phyloP scores from a whole-genome alignment of 30 jellyfish, hydroid and myxozoan species.

The Mastigias papua region DNA sequence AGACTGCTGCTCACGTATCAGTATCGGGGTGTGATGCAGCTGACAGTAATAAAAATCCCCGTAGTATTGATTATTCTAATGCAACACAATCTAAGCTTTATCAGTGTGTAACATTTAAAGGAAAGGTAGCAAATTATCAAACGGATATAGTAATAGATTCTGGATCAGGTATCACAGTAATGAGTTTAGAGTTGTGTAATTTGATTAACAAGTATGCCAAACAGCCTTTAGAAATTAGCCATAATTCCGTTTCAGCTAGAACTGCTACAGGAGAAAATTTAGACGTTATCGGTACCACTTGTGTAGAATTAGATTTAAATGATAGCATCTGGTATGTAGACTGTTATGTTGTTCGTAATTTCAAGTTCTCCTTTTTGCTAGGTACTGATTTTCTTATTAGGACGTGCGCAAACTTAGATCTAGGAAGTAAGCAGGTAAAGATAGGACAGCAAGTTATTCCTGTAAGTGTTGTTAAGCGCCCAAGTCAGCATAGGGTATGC shows the following conservation, averaged over 20 bases:
- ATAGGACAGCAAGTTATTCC: neutral
- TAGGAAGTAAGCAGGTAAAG: neutral
- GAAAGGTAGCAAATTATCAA: neutral
- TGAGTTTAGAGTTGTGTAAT: slow-evolving; percentile 5
- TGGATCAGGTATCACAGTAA: slow-evolving; percentile 39
- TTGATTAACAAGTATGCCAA: neutral
- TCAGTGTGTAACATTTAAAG: slow-evolving; percentile 40
- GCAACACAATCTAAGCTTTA: too few relatives aligned
- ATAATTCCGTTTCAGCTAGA: neutral
- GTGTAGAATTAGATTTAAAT: neutral
- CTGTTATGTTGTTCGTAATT: slow-evolving; percentile 13
- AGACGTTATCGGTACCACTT: slow-evolving; percentile 11
- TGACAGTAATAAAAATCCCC: slow-evolving; percentile 26
- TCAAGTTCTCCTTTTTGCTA: slow-evolving; percentile 2
- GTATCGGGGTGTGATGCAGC: slow-evolving; percentile 48
- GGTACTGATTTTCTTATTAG: slow-evolving; percentile 21
- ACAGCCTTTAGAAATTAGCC: neutral
- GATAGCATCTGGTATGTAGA: slow-evolving; percentile 6
- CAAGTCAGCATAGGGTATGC: slow-evolving; percentile 15
- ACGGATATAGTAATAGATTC: slow-evolving; percentile 18
- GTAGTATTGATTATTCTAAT: too few relatives aligned
- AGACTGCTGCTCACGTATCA: slow-evolving; percentile 32
- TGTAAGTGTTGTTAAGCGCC: slow-evolving; percentile 27
- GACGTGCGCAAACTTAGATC: slow-evolving; percentile 7
- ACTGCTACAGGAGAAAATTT: slow-evolving; percentile 25